A percentile compares a stretch with the other conserved stretches of the same genome.
Conservation (phyloP, 2,113 vertebrate genomes). For the Cariama cristata region DNA sequence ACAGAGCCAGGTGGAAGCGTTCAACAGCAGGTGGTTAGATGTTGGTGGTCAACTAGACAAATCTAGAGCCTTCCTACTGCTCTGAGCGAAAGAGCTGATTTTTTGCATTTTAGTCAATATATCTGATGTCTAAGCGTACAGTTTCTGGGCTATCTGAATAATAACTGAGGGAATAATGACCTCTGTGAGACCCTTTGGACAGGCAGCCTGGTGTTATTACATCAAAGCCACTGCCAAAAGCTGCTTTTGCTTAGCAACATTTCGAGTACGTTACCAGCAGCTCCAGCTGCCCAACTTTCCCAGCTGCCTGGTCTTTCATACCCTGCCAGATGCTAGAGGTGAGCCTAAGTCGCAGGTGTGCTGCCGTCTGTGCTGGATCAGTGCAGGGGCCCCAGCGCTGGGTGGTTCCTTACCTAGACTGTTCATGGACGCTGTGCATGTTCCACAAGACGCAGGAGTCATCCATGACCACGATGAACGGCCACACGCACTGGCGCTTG, state of each 20-base stretch:
- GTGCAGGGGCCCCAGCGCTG: accelerated
- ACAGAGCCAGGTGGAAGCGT: background rate
- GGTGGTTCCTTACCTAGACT: conserved; percentile 75
- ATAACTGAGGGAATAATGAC: background rate
- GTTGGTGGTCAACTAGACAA: background rate
- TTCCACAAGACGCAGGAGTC: conserved; percentile 97
- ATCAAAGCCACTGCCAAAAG: background rate
- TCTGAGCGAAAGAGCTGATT: background rate
- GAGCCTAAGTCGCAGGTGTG: background rate
- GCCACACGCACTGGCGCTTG: conserved; percentile 93
- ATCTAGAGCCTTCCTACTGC: background rate
- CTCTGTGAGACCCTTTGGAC: background rate
- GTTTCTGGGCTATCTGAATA: background rate
- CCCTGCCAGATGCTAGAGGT: background rate
- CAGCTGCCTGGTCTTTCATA: background rate
- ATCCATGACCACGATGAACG: conserved; percentile 96
- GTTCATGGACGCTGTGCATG: conserved; percentile 78
- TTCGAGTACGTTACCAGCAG: background rate
- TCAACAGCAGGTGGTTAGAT: background rate
- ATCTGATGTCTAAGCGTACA: background rate
- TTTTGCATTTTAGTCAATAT: background rate
- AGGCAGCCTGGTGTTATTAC: background rate
- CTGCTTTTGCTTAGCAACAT: background rate
- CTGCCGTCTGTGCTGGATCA: background rate
- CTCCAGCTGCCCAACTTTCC: background rate